Conservation (phyloP, 2,113 vertebrate genomes). For the Psophia crepitans region DNA sequence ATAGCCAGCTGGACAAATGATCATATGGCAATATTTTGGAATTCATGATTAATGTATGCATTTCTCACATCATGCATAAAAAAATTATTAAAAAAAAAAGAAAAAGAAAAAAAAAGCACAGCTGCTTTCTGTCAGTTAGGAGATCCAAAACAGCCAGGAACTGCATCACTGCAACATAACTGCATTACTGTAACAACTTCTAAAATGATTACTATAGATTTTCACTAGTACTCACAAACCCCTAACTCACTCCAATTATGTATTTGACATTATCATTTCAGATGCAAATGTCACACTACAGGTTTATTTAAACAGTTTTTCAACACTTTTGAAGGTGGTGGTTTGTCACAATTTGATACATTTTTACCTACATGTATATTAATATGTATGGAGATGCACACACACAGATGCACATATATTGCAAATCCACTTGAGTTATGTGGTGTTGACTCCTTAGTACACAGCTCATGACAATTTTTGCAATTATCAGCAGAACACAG, state of each 20-base stretch:
- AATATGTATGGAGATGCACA: neutral
- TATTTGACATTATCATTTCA: neutral
- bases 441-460: neutral
- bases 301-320: neutral
- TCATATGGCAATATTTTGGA: neutral
- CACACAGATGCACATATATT: neutral
- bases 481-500: neutral
- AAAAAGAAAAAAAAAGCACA: neutral
- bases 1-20: neutral
- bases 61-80: neutral
- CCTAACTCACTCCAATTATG: neutral
- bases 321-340: neutral
- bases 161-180: neutral
- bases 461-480: neutral
- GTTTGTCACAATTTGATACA: neutral
- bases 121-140: neutral
- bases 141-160: neutral
- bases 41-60: neutral
- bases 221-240: neutral
- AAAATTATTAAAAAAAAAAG: neutral
- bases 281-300: neutral
- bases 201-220: neutral
- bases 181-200: neutral
- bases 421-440: neutral
- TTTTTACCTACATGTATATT: neutral